Base-by-base conservation (phyloP, 1,140 invertebrate species). In the Drosophila albomicans region DNA sequence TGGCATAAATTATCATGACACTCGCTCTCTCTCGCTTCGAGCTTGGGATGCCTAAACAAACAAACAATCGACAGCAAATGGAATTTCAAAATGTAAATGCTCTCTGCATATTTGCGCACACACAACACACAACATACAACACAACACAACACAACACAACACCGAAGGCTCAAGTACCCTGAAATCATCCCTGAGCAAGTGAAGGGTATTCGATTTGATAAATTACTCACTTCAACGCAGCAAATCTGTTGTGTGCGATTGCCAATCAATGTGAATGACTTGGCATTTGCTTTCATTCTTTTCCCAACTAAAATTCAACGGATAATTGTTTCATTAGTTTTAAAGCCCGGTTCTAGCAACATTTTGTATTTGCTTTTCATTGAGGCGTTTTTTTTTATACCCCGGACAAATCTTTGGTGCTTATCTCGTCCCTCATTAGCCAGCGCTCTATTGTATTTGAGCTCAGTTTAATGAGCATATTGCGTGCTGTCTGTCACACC, bases 1-100 rank as follows among this genome's bases (percentile, higher is more conserved):
- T 51, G 71, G 71, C 75, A 82, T 82, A 82, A 82, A 82, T 79
- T 82, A 82, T 82, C 64, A 56, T 77, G 49, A 56, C 51, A 65
- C 63, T 65, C 28, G 56, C 49, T 2, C 5, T 3, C 41, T 65
- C 28, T 65, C 49, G 3, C 5, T 3, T 13, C 4, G 41, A 43
- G 45, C 35, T 16, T 41, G 28, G 30, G 30, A 41, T 46, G 65
- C 78, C 82, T 86, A 68, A 49, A 62, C 72, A 86, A 86, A 82
- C 79, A 86, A 82, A 82, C 79, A 69, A 70, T 64, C 15, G 49
- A 68, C 49, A 30, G 43, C 66, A 73, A 76, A 67, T 66, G 41
- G 49, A 58, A 76, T 73, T 59, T 13, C 35, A 30, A 48, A 68
- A 68, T 68, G 35, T 11, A 51, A 73, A 67, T 51, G 45, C 38